These are phyloP conservation scores for Chloroclystis v-ata DNA, from an alignment of 2,888 invertebrate genomes.

Conservation along the genomic window DNA sequence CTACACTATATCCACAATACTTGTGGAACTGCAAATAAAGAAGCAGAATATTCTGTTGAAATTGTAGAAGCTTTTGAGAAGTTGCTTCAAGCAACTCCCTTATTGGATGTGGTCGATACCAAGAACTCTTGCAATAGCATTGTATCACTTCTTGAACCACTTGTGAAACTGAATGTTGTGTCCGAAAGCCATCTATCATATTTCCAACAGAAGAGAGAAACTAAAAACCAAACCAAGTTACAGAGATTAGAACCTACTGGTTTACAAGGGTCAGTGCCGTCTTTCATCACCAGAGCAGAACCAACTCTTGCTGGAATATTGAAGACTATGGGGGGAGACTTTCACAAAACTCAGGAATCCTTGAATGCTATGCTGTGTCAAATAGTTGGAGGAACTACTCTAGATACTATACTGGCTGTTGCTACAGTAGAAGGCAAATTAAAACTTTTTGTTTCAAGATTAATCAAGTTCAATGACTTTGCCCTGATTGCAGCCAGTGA, in stretches of 20 bases:
- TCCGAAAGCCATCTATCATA: conserved; percentile 87
- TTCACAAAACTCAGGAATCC: conserved; percentile 92
- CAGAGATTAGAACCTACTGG: conserved; percentile 83
- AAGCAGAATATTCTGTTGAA: conserved; percentile 83
- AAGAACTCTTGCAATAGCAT: conserved; percentile 93
- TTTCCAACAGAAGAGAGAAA: conserved; percentile 80
- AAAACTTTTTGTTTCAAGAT: conserved; percentile 89
- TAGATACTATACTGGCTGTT: conserved; percentile 93
- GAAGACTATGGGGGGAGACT: conserved; percentile 93
- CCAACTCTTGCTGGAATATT: conserved; percentile 92
- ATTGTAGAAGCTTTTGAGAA: conserved; percentile 90
- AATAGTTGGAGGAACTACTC: conserved; percentile 92
- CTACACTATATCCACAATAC: conserved; percentile 82
- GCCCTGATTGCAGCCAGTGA: conserved; percentile 86
- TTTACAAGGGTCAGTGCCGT: conserved; percentile 85
- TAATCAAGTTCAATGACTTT: conserved; percentile 95
- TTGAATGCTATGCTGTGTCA: conserved; percentile 91
- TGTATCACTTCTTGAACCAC: conserved; percentile 88
- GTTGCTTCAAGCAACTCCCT: conserved; percentile 88
- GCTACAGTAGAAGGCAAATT: conserved; percentile 95
- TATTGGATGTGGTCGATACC: conserved; percentile 92
- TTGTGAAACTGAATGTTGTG: conserved; percentile 87
- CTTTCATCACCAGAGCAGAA: conserved; percentile 90
- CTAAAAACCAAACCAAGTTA: conserved; percentile 74
- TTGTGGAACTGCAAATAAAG: conserved; percentile 76